Base-by-base conservation (phyloP, 2,113 vertebrate species). In the Ochotona princeps region DNA sequence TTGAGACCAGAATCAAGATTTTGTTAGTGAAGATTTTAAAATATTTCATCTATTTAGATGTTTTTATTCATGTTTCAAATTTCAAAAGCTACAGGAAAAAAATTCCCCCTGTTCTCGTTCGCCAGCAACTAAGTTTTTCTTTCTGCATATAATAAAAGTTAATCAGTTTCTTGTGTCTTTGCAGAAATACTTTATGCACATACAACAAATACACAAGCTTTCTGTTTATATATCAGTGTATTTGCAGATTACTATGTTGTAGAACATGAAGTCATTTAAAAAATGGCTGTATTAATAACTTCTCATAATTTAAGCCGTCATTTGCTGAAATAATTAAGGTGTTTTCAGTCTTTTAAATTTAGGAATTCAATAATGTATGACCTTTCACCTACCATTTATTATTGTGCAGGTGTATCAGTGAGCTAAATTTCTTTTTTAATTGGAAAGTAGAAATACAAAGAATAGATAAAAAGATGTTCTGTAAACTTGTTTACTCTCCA, bases 51-150 rank as follows among this genome's bases (percentile, higher is more conserved):
- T 66, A 2, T 54, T 18, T 69, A 51, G 38, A 66, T 93, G 66
- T 83, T 91, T 82, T 94, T 66, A 89, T 57, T 57, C 28, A 80
- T 63, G 67, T 89, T 94, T 96, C 63, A 92, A 32, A 80, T 95
- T 90, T 84, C 60, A 47, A 83, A 72, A 89, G 57, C 66, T 89
- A 8, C 23, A 66, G 51, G 73, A 86, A 70, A 54, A 21, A 10
- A 38, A 54, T 57, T 72, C 85, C 13, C 82, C 26, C 38, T 21
- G n/a, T 14, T 17, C 0, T 3, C 38, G 35, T 90, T 63, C 93
- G 30, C 60, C 26, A 90, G 80, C 60, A 89, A 11, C 73, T 20
- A 2, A 47, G 5, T 32, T 85, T 15, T 67, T 87, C 28, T 93
- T 87, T 61, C 28, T 35, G n/a, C 13, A 44, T 57, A 63, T 90